Evolutionary conservation across 2,113 vertebrate species (phyloP).

Genomic region (Ciconia maguari): DNA sequence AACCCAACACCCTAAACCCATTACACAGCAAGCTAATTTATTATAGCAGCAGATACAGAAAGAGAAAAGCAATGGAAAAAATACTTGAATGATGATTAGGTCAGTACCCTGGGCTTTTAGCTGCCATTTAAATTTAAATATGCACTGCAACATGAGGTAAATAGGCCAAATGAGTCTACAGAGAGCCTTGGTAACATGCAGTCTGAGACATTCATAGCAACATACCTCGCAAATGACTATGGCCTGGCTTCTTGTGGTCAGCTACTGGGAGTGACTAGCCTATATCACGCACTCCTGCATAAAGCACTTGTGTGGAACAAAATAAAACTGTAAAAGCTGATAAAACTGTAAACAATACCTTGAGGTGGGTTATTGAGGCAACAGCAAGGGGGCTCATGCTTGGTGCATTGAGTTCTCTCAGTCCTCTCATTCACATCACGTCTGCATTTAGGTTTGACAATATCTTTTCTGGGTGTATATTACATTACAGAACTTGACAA

Average conservation of each 20-base stretch:
- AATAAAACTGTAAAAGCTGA: background rate
- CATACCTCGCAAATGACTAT: background rate
- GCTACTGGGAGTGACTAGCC: background rate
- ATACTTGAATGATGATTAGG: background rate
- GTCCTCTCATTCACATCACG: background rate
- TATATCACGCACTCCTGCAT: background rate
- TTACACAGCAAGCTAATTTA: background rate
- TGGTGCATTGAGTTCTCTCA: background rate
- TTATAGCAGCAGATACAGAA: background rate
- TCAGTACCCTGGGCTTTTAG: background rate
- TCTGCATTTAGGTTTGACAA: background rate
- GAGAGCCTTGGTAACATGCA: background rate
- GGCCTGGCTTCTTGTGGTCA: background rate
- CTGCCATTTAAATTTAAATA: conserved; percentile 11
- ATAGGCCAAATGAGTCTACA: background rate
- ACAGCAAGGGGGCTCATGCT: background rate
- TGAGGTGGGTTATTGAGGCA: background rate
- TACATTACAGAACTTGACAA: background rate
- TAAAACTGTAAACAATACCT: background rate
- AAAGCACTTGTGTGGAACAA: background rate
- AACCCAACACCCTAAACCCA: background rate
- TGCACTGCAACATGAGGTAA: background rate
- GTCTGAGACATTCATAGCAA: background rate
- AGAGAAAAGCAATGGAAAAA: background rate
- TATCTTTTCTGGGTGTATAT: background rate